Base-by-base conservation (phyloP, 2,888 invertebrate genomes). In the Plebejus argus region DNA sequence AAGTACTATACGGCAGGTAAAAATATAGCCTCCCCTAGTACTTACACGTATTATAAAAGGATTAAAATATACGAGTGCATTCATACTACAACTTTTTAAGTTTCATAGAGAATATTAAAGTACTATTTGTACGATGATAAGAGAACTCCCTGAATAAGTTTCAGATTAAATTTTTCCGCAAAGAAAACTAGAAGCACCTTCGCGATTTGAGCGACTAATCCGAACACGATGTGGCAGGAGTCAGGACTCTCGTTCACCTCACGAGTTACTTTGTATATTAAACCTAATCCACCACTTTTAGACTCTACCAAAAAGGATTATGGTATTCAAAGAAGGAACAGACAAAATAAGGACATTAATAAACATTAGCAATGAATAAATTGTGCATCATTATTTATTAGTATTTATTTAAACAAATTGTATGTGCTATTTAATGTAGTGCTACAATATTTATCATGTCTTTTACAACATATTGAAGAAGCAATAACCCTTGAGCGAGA, bases 1-100 rank as follows among this genome's bases (percentile, higher is more conserved):
- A 74, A 58, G 39, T 78, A 78, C 70, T 76, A 70, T 53, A 70
- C 76, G 76, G 70, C 6, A 20, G n/a, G 76, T 23, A 78, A 76
- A 75, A 76, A 70, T 58, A 70, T 75, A 75, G 45, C 35, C 70
- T 39, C 20, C 56, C 15, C 35, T 20, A 7, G 58, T 61, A 61
- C 58, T 58, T 61, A 76, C 76, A 61, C 20, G 61, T 61, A 76
- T 20, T 45, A 45, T 72, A 49, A 72, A 76, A 58, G 76, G 61
- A 76, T 58, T 61, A 33, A 76, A 76, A 76, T 61, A 58, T 61
- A 35, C 28, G 58, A 58, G 74, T 49, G 66, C 18, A 28, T 66
- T 33, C 66, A 66, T 66, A 28, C 61, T 61, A 61, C 23, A 66
- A 66, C 28, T 33, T 66, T 66, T 66, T 66, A 66, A 66, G 61